Conservation (phyloP, 2,888 invertebrate genomes). For the Limnephilus rhombicus region DNA sequence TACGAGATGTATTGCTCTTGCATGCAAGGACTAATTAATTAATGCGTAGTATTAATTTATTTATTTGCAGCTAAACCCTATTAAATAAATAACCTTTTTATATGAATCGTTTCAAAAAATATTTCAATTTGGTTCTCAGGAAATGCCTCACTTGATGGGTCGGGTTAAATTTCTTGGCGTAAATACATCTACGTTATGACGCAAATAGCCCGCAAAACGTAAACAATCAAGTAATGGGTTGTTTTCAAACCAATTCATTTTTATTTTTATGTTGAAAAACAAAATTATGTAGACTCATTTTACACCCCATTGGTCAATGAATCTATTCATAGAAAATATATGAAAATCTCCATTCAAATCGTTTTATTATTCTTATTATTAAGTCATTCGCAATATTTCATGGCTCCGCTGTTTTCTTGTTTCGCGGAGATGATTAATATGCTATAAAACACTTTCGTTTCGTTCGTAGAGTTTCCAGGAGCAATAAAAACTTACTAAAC, state of each 20-base stretch:
- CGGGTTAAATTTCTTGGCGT: background rate
- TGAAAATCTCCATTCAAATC: background rate
- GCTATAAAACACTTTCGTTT: background rate
- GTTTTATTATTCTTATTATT: background rate
- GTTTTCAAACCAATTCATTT: background rate
- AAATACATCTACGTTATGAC: background rate
- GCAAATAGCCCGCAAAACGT: background rate
- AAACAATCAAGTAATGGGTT: background rate
- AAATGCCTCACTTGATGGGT: background rate
- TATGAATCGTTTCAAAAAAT: background rate
- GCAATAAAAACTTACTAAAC: background rate
- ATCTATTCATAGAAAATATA: background rate
- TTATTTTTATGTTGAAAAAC: background rate
- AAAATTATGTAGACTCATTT: conserved; percentile 11
- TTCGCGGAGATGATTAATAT: background rate
- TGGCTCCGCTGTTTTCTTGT: background rate
- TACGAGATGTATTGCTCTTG: too few relatives aligned
- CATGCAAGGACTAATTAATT: too few relatives aligned
- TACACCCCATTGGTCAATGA: conserved; percentile 2
- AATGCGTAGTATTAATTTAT: too few relatives aligned
- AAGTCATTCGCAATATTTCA: background rate
- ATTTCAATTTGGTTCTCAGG: background rate
- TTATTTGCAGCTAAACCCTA: too few relatives aligned
- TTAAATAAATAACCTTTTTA: background rate
- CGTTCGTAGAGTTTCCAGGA: background rate